phyloP scores from a whole-genome alignment of 2,113 vertebrate species.

The Nesoenas mayeri region DNA sequence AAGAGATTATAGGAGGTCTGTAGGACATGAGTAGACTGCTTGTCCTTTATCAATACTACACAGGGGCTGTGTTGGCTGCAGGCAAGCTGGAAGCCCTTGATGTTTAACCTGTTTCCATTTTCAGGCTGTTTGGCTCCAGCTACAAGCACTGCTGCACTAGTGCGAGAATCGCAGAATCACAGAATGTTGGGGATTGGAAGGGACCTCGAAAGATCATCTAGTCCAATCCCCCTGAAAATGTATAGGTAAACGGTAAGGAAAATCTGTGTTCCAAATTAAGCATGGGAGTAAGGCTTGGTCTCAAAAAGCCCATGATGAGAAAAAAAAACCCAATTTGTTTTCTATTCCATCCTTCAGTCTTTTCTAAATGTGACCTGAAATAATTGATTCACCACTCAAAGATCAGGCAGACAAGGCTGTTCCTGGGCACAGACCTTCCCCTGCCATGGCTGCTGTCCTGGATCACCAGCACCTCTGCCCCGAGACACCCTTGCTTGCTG shows the following conservation, averaged over 20 bases:
- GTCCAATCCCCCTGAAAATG: background rate
- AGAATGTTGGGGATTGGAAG: no score
- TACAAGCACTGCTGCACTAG: background rate
- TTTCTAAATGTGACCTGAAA: background rate
- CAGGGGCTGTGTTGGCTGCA: background rate
- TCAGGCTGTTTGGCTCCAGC: background rate
- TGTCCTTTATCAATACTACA: accelerated
- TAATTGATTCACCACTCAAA: background rate
- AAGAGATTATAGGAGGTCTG: background rate
- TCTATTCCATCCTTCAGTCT: background rate
- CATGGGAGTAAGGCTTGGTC: background rate
- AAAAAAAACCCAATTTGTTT: background rate
- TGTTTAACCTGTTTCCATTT: background rate
- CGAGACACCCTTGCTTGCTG: background rate
- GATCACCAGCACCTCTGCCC: background rate
- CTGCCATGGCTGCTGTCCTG: background rate
- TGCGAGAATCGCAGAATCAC: no score
- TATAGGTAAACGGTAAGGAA: background rate
- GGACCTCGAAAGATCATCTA: no score
- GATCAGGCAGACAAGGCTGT: background rate
- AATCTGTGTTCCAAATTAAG: background rate
- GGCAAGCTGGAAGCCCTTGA: background rate
- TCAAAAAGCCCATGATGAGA: background rate
- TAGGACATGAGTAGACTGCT: background rate
- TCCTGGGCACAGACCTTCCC: background rate